phyloP scores from a whole-genome alignment of 53 echinoderm and acorn worm species.

The Patiria pectinifera region DNA sequence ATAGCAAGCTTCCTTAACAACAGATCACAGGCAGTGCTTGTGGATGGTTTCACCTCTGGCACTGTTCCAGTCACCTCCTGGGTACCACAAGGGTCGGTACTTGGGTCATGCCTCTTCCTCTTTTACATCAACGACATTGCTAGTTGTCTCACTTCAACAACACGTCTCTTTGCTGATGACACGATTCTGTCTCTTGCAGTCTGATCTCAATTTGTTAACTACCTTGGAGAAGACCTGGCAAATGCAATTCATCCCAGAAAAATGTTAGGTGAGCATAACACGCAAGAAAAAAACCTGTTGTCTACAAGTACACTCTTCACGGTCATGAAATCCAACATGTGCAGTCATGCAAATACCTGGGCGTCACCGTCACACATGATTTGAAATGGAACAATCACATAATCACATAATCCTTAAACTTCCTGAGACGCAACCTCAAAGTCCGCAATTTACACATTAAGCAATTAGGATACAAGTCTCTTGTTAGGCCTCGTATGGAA shows the following conservation, averaged over 20 bases:
- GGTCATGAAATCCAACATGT: not conserved
- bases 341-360: not conserved
- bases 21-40: slow-evolving; percentile 1
- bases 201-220: not conserved
- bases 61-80: slow-evolving; percentile 43
- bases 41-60: not conserved
- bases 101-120: slow-evolving; percentile 51
- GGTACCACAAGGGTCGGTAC: slow-evolving; percentile 55
- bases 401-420: not conserved
- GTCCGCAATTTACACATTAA: not conserved
- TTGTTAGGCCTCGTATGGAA: not conserved
- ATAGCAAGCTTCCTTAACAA: slow-evolving; percentile 11
- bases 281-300: not conserved
- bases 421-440: not conserved
- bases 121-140: slow-evolving; percentile 14
- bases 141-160: not conserved
- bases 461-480: not conserved
- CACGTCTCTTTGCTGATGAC: slow-evolving; percentile 2
- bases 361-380: not conserved
- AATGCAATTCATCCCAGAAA: not conserved
- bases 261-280: not conserved
- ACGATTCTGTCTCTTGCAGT: not conserved
- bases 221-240: not conserved
- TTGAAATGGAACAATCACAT: not conserved
- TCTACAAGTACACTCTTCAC: not conserved